These are phyloP conservation scores for Agonopterix arenella DNA, from an alignment of 2,888 invertebrate genomes.

Conservation along the genomic window DNA sequence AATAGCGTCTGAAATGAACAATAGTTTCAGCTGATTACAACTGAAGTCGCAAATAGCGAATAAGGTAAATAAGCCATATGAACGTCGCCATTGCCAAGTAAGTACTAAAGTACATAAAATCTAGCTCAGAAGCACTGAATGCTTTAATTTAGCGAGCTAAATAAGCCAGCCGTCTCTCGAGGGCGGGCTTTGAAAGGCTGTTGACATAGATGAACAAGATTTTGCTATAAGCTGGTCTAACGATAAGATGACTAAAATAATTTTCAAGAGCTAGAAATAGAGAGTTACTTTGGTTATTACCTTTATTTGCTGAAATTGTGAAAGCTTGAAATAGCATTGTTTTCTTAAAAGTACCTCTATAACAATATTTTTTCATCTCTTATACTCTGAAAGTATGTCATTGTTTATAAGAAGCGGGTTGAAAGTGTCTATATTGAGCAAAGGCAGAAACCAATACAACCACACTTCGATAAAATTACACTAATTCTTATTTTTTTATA, in stretches of 20 bases:
- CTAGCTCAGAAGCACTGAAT: conserved; percentile 21
- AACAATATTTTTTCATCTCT: too few species aligned
- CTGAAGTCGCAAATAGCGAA: not conserved
- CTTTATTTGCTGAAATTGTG: too few species aligned
- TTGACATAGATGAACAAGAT: conserved; percentile 1
- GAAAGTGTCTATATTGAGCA: too few species aligned
- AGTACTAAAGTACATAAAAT: conserved; percentile 23
- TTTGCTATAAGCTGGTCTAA: conserved; percentile 1
- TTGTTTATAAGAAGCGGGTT: too few species aligned
- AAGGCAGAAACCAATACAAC: too few species aligned
- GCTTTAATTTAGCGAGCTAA: conserved; percentile 31
- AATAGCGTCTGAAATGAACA: not conserved
- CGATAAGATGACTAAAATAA: too few species aligned
- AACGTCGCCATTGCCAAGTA: conserved; percentile 10
- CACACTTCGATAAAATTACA: too few species aligned
- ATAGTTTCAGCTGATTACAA: not conserved
- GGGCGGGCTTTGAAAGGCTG: conserved; percentile 18
- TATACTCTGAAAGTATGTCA: too few species aligned
- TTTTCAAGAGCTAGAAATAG: too few species aligned
- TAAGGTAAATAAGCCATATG: not conserved
- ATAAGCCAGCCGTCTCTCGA: conserved; percentile 22
- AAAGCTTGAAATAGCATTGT: too few species aligned
- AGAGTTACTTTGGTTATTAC: conserved; percentile 15
- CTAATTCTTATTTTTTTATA: too few species aligned
- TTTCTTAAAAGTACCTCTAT: too few species aligned